These are phyloP conservation scores for Leptogaster cylindrica DNA, from an alignment of 2,888 invertebrate species.

Conservation along the genomic window DNA sequence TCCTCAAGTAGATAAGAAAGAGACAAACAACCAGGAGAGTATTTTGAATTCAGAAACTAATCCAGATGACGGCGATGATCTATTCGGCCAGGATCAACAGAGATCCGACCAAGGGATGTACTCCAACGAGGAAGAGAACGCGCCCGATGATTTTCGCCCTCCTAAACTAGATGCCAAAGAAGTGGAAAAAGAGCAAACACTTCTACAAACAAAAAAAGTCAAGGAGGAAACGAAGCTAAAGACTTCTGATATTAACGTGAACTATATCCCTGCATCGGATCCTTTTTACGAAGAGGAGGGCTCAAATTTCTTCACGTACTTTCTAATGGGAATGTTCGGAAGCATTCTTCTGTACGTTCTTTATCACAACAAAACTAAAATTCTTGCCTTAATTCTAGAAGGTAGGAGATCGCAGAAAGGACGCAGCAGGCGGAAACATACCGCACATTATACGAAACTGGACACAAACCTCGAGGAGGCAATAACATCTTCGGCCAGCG, in stretches of 20 bases:
- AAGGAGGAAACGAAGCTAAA: background rate
- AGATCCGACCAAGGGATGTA: constrained; percentile 2
- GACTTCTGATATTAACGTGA: background rate
- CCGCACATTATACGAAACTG: constrained; percentile 70
- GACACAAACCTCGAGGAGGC: constrained; percentile 74
- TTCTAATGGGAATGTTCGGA: constrained; percentile 68
- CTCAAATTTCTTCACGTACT: constrained; percentile 74
- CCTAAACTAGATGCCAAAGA: constrained; percentile 9
- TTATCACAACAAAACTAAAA: constrained; percentile 73
- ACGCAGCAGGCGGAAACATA: constrained; percentile 63
- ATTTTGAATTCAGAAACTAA: background rate
- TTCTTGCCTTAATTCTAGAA: constrained; percentile 70
- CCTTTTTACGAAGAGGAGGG: constrained; percentile 63
- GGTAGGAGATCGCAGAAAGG: constrained; percentile 60
- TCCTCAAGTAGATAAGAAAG: background rate
- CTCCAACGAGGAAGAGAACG: constrained; percentile 1
- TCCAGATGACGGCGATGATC: background rate
- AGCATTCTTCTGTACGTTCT: constrained; percentile 69
- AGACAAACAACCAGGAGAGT: background rate
- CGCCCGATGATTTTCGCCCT: background rate
- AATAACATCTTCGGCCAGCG: constrained; percentile 63
- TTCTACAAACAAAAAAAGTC: background rate
- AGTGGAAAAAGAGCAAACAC: background rate
- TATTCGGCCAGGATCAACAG: background rate
- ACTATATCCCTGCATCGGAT: constrained; percentile 44